Conservation (phyloP, 1,140 invertebrate genomes). For the Pygmarrhopalites habei region DNA sequence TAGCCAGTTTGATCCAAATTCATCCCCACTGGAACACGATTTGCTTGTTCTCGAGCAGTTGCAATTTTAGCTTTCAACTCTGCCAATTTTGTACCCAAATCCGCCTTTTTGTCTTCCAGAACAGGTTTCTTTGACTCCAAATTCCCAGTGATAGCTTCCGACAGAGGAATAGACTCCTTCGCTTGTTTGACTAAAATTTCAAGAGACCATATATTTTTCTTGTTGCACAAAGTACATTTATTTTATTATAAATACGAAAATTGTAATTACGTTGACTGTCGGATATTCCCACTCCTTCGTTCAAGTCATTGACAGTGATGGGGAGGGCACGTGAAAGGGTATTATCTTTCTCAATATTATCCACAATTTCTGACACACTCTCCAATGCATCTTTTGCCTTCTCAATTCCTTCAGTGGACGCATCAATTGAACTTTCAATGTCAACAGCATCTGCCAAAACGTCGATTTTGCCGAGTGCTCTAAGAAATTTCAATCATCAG, state of each 20-base stretch:
- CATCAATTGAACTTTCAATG: constrained; percentile 22
- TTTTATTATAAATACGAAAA: not conserved
- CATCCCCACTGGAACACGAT: constrained; percentile 66
- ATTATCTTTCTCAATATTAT: constrained; percentile 10
- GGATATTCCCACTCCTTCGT: constrained; percentile 29
- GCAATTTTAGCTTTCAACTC: constrained; percentile 66
- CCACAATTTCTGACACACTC: constrained; percentile 28
- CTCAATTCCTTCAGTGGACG: constrained; percentile 46
- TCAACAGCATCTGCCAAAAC: constrained; percentile 7
- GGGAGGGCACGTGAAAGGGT: constrained; percentile 4
- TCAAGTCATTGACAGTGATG: constrained; percentile 32
- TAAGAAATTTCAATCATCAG: too few relatives aligned
- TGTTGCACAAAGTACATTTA: not conserved
- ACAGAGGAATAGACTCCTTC: constrained; percentile 32
- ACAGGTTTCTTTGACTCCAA: constrained; percentile 28
- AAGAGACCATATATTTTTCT: not conserved
- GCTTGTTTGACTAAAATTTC: constrained; percentile 33
- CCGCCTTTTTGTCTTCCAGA: constrained; percentile 27
- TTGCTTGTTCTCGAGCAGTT: constrained; percentile 60
- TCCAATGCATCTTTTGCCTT: constrained; percentile 53
- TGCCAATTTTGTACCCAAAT: constrained; percentile 48
- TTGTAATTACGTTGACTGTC: constrained; percentile 28
- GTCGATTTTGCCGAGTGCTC: constrained; percentile 29
- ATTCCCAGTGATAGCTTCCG: constrained; percentile 29
- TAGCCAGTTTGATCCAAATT: constrained; percentile 74